A percentile compares a stretch with the other conserved stretches of the same genome.
Evolutionary conservation across 2,888 invertebrate genomes (phyloP).

Genomic region (Asteroscopus sphinx): DNA sequence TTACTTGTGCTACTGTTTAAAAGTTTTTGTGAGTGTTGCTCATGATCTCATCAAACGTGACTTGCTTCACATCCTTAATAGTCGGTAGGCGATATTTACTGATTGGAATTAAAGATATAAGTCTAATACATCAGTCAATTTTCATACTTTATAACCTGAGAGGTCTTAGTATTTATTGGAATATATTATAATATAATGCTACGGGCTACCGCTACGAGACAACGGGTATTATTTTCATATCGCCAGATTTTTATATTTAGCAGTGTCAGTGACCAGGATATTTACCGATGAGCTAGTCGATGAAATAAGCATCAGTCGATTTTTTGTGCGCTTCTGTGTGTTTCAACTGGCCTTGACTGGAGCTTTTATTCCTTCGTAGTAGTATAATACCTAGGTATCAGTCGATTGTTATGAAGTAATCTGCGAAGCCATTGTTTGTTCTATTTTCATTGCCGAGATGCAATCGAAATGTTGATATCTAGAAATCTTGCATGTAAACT

Average conservation of each 20-base stretch:
- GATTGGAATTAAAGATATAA: constrained; percentile 25
- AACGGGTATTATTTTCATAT: background rate
- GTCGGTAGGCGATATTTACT: constrained; percentile 27
- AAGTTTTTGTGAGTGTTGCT: constrained; percentile 29
- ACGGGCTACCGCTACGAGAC: background rate
- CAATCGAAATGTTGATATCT: no score
- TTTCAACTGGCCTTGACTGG: no score
- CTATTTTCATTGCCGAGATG: no score
- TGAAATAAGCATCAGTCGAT: no score
- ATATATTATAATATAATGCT: background rate
- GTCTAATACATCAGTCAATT: background rate
- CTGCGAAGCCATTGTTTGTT: no score
- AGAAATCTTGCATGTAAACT: no score
- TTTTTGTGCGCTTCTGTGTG: no score
- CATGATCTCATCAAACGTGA: constrained; percentile 45
- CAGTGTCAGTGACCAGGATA: no score
- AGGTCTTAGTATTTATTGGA: background rate
- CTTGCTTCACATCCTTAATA: constrained; percentile 22
- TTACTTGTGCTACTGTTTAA: constrained; percentile 40
- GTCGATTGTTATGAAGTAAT: no score
- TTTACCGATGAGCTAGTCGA: no score
- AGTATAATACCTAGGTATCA: no score
- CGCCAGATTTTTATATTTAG: background rate
- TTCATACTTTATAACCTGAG: background rate
- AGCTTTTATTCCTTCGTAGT: no score